phyloP scores from a whole-genome alignment of 2,888 invertebrate species.

The Lucinisca nassula region DNA sequence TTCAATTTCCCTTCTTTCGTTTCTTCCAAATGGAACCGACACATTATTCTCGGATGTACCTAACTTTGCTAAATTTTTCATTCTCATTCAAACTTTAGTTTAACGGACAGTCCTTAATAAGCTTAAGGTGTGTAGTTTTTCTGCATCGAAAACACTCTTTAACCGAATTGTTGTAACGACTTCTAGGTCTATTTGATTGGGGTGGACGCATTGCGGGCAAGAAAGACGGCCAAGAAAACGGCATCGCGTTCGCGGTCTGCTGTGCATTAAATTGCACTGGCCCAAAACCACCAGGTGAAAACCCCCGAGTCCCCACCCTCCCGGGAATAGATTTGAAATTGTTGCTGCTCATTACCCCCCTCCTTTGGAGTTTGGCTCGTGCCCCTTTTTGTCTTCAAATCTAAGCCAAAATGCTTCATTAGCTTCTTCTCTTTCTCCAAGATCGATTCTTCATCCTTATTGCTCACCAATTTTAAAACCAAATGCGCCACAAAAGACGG shows the following conservation, averaged over 20 bases:
- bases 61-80: neutral
- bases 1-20: neutral
- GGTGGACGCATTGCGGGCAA: neutral
- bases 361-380: neutral
- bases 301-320: neutral
- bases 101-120: neutral
- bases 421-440: slow-evolving; percentile 30
- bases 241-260: neutral
- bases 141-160: neutral
- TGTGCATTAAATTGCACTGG: neutral
- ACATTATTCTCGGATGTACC: no score
- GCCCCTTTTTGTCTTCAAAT: neutral
- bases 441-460: slow-evolving; percentile 15
- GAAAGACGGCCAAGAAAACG: neutral
- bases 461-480: slow-evolving; percentile 8
- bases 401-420: slow-evolving; percentile 1
- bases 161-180: neutral
- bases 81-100: neutral
- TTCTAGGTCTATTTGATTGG: neutral
- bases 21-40: no score
- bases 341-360: neutral
- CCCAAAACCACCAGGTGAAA: neutral
- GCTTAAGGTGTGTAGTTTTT: neutral
- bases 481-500: slow-evolving; percentile 13
- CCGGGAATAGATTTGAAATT: neutral